Evolutionary conservation across 2,113 vertebrate species (phyloP), one percentile per base, ranked within the genome.

Genomic region (Mellivora capensis): DNA sequence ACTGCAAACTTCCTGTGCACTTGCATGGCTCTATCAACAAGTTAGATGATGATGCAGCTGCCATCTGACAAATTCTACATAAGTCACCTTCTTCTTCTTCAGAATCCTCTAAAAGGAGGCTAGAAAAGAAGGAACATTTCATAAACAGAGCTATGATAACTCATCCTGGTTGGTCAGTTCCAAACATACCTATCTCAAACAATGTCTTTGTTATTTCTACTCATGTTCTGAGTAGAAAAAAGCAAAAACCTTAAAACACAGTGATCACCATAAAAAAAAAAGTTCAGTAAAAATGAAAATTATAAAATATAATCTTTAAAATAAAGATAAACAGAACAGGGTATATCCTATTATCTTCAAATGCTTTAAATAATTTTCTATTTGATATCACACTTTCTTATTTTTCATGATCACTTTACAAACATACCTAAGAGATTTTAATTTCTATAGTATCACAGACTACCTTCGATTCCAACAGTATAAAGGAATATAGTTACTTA

Each of bases 31-130:
- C 99, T 95, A 99, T 99, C 97, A 99, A 98, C 37, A 99, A 99
- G 98, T 99, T 99, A 88, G 99, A 99, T 34, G 99, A 98, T 3
- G 98, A 99, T 15, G 99, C 98, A 98, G 99, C 99, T 39, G 99
- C 99, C 99, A 99, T 99, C 98, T 99, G 99, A 98, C 99, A 99
- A 98, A 99, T 99, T 85, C 99, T 99, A 98, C 99, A 99, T 87
- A 99, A 98, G 97, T 99, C 99, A 27, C 99, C 99, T 84, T 99
- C 99, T 64, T 99, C 99, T 91, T 99, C 99, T 69, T 99, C 99
- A n/a, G 99, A 99, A 47, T 99, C 99, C 98, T 99, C 99, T 98
- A 99, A 98, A 95, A 99, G 99, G 71, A 99, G 98, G 95, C 99
- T 99, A 80, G 67, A 72, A 82, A 97, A 91, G 25, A 98, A 86